These are phyloP conservation scores for Piezodorus guildinii DNA, from an alignment of 1,140 invertebrate genomes.

Conservation along the genomic window DNA sequence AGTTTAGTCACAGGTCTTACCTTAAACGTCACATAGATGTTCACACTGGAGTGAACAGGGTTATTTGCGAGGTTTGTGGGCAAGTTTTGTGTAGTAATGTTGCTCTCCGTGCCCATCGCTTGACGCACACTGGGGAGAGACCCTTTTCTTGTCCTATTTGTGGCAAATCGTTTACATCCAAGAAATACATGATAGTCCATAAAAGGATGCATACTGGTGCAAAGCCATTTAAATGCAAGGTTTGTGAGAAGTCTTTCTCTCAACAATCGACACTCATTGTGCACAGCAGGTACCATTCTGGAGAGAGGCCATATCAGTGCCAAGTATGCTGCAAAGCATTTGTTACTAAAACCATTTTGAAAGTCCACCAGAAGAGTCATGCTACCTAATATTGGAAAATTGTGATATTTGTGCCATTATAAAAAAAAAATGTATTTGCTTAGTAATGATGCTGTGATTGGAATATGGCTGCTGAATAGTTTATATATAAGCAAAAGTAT, in stretches of 20 bases:
- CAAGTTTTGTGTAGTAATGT: background rate
- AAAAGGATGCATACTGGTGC: constrained; percentile 53
- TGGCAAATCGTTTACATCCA: constrained; percentile 30
- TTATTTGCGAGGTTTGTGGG: background rate
- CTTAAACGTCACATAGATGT: background rate
- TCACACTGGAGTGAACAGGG: background rate
- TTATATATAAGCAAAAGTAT: too few species aligned
- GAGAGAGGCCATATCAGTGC: constrained; percentile 52
- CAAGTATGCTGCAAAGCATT: constrained; percentile 42
- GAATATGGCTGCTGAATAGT: too few species aligned
- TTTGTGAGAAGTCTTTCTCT: constrained; percentile 61
- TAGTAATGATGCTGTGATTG: too few species aligned
- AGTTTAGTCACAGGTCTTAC: background rate
- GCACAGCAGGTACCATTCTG: constrained; percentile 50
- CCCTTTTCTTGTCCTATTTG: constrained; percentile 29
- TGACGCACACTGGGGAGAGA: constrained; percentile 28
- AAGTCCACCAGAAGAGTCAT: constrained; percentile 39
- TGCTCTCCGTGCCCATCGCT: background rate
- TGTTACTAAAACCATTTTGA: constrained; percentile 38
- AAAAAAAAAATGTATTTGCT: too few species aligned
- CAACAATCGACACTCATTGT: constrained; percentile 57
- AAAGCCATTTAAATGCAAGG: constrained; percentile 56
- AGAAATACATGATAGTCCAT: constrained; percentile 30
- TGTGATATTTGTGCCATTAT: constrained; percentile 4
- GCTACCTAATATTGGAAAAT: constrained; percentile 38